These are phyloP conservation scores for Drosophila baimaii DNA, from an alignment of 1,140 invertebrate species.

Conservation along the genomic window DNA sequence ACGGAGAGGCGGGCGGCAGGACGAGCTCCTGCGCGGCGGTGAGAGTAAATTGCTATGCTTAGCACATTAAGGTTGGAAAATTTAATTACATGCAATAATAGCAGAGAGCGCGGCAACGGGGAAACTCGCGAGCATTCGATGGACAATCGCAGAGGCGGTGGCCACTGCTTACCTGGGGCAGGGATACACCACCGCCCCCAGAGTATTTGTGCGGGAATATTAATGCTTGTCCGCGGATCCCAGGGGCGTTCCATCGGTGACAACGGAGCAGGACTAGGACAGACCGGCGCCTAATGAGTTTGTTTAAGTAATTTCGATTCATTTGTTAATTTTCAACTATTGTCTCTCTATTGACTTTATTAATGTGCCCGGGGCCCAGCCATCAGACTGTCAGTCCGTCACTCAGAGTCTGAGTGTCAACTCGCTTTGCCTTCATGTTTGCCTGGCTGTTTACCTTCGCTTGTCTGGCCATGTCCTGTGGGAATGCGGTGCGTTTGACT, in stretches of 20 bases:
- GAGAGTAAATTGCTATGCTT: constrained; percentile 73
- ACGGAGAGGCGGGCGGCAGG: neutral
- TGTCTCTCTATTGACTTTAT: constrained; percentile 77
- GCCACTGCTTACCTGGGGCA: constrained; percentile 46
- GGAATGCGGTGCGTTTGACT: constrained; percentile 30
- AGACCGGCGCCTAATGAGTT: constrained; percentile 73
- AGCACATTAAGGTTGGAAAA: constrained; percentile 78
- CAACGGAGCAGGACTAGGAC: constrained; percentile 60
- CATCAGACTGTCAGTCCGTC: constrained; percentile 52
- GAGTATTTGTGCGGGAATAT: constrained; percentile 21
- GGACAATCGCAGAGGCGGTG: constrained; percentile 59
- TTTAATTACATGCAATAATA: constrained; percentile 74
- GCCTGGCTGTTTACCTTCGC: constrained; percentile 26
- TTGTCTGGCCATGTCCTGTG: constrained; percentile 26
- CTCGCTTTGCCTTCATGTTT: constrained; percentile 15
- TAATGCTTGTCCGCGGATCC: constrained; percentile 25
- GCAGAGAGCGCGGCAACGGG: constrained; percentile 5
- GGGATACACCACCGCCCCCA: constrained; percentile 30
- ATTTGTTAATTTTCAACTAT: constrained; percentile 82
- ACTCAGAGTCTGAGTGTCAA: constrained; percentile 19
- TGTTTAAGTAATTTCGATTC: constrained; percentile 83
- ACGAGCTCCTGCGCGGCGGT: constrained; percentile 9
- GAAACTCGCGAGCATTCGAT: constrained; percentile 19
- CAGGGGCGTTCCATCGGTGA: constrained; percentile 51
- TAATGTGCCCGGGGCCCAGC: constrained; percentile 51